Base-by-base conservation (phyloP, 1,140 invertebrate genomes). In the Drosophila guanche region DNA sequence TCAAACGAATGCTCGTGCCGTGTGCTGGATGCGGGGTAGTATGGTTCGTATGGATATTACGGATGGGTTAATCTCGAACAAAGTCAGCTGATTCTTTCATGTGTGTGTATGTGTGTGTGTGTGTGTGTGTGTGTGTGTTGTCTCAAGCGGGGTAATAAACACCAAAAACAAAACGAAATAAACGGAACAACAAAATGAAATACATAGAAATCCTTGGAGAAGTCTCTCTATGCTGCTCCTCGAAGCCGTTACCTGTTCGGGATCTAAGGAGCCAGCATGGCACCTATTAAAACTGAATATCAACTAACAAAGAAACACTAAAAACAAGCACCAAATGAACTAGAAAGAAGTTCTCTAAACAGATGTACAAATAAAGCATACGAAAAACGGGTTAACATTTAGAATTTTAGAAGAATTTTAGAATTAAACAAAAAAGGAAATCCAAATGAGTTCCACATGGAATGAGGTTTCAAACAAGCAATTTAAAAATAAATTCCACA, bases 1-100 rank as follows among this genome's bases (percentile, higher is more conserved):
- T 23, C 40, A 37, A 42, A 6, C 14, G 12, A 59, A 84, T 76
- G 71, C 65, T 42, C 80, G 83, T 85, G 80, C 79, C 60, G 58
- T 51, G 74, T 69, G 66, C 66, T 47, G 10, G 51, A 68, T 69
- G 66, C 63, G 55, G 62, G 62, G 23, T 68, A 33, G 4, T 37
- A 29, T 29, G 29, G 29, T 33, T 33, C 7, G 29, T 8, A 33
- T 33, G 7, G 29, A 33, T 33, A 37, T 37, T 37, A 20, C 16
- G 27, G 27, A 29, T 37, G 33, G 33, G 10, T 37, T 37, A 37
- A 37, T 37, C 33, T 37, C 10, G 10, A 37, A 0, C 33, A 37
- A 37, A 37, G 33, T 37, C 33, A 1, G 33, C 33, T 12, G 33
- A 1, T 12, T 37, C 8, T 53, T 37, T 72, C 5, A 6, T 51